Evolutionary conservation across 2,797 vertebrate species (phyloP), one percentile per base, ranked within the genome.

Genomic region (Pyrocephalus nanus): DNA sequence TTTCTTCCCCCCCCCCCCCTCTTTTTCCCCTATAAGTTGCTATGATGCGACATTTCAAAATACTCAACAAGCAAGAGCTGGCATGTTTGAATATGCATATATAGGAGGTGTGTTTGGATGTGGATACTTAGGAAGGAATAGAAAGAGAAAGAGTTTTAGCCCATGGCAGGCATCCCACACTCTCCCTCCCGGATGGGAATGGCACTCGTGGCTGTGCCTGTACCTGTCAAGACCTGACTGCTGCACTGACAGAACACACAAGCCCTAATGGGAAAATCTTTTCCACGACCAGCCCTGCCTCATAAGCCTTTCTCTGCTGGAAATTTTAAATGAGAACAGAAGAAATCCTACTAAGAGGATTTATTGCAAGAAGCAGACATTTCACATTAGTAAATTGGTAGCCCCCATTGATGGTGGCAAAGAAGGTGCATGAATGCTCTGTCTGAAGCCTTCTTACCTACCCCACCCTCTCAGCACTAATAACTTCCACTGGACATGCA

Each of bases 71-170:
- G 16, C 32, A 27, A n/a, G 19, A 25, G 36, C n/a, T 27, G 6
- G 40, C n/a, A 27, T 2, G 0, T 47, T 38, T 43, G 27, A n/a
- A 15, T 62, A 9, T 1, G 2, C 2, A 0, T 20, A 5, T 6
- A 5, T 6, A 34, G 54, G 60, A 45, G 27, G 16, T 6, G 6
- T 19, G 8, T 81, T 77, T 77, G 58, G 23, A 34, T 34, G 43
- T 0, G 1, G 43, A 1, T 26, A 4, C 11, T 29, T 22, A 42
- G 36, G 43, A 70, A 51, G 51, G 47, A 66, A 10, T 40, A 30
- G 38, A 29, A 81, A 27, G 74, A 8, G 1, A 6, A 8, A 8
- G 25, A 45, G 23, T 50, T 91, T 43, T 42, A 53, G 50, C 13
- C 43, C 15, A 2, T 17, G n/a, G 7, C 22, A 26, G 66, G 5